Base-by-base conservation (phyloP, 2,113 vertebrate species). In the Dipodomys ordii region DNA sequence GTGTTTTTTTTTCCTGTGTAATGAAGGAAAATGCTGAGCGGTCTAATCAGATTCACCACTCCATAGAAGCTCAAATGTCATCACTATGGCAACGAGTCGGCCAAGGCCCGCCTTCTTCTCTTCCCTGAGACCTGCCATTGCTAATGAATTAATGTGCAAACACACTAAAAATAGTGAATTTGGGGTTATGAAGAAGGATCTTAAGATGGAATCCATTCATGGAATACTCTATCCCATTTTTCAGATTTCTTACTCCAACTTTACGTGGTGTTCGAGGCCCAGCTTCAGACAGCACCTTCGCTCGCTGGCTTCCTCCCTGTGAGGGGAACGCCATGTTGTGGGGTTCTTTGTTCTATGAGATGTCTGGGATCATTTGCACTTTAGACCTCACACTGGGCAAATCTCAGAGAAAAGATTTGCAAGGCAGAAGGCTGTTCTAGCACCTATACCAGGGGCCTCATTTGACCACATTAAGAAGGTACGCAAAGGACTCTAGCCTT, bases 51-150 rank as follows among this genome's bases (percentile, higher is more conserved):
- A 95, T 91, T 87, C 88, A 62, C 92, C 83, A 87, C 92, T 92
- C 89, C 77, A 74, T 85, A 95, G 91, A 89, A 87, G 89, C 96
- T 89, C 94, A 96, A 96, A 96, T 96, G 96, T 95, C 97, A 97
- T 97, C 93, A 44, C 96, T 67, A 97, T 95, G 93, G 96, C 95
- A 97, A 97, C 97, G 18, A 77, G 78, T 79, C 89, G 82, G 92
- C 69, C 46, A 39, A 91, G 89, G 86, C 83, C 88, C 62, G 77
- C 67, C 72, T 91, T 65, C 64, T 53, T 65, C 77, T 85, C 80
- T 91, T 91, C 76, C 71, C 65, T 84, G 60, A 39, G 80, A 80
- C 25, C 69, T 79, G 83, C 67, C 80, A 65, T 73, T n/a, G 65
- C 80, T 92, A 87, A 87, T 65, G 69, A 90, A 82, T 82, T 69